Evolutionary conservation across 1,140 invertebrate species (phyloP), one percentile per base, ranked within the genome.

Genomic region (Nylanderia fulva): DNA sequence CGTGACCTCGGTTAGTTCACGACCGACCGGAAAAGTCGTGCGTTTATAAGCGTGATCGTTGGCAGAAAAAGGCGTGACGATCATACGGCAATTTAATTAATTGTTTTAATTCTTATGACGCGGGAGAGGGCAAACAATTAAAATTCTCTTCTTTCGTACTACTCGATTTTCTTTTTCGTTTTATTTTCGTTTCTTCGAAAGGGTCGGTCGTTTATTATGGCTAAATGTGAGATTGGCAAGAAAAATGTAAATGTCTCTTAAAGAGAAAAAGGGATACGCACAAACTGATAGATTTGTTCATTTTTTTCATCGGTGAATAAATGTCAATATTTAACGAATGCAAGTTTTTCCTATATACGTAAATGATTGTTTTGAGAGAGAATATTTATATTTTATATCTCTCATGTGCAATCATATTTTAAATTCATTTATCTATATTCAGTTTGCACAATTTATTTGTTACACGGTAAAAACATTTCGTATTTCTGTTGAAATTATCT

Each of bases 1-100:
- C 87, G 87, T 88, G 87, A 88, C 75, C 86, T 64, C 77, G 48
- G 52, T 71, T 88, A 66, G 75, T 75, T 88, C 56, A 39, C 15
- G 66, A 48, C 18, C 68, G 68, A 69, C 33, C 76, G 48, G 33
- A 72, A 82, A 82, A 64, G 52, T 11, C 11, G 29, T 69, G 58
- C 48, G 36, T 80, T 80, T 80, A 71, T 45, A 58, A 80, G 36
- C 36, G 66, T 82, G 33, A 24, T n/a, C 18, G 36, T 24, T 13
- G 64, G 42, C 15, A 18, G 18, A 24, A 45, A 33, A 72, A 60
- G 39, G 27, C 4, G 39, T 18, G 54, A 58, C 36, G 52, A 66
- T 18, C 27, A 4, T 52, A 58, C 6, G 42, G 66, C 58, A 71
- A 54, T 54, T 54, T 56, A 39, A 80, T 80, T 80, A 71, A 56